Percentiles rank a stretch among this genome's conserved stretches.
Conservation (phyloP, 2,797 vertebrate species). For the Lithobates pipiens region DNA sequence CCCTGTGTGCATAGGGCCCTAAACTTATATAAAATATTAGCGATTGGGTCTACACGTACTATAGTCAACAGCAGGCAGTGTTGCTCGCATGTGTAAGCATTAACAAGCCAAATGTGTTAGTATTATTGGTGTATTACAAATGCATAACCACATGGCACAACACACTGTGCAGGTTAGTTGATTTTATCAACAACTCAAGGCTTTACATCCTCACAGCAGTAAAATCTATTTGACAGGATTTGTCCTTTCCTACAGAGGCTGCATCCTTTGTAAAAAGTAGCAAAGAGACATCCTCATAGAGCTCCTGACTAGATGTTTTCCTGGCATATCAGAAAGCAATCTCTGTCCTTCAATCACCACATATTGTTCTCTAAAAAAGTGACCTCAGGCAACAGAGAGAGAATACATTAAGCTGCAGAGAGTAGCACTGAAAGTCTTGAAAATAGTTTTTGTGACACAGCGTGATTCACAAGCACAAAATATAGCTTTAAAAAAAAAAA, state of each 20-base stretch:
- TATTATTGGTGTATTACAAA: constrained; percentile 1
- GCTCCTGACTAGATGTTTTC: constrained; percentile 30
- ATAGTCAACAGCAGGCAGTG: not conserved
- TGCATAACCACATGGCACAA: not conserved
- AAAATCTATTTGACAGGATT: not conserved
- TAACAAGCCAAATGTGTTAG: not conserved
- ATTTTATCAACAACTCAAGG: not conserved
- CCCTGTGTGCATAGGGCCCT: too few relatives aligned
- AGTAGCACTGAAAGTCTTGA: not conserved
- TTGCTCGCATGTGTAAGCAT: not conserved
- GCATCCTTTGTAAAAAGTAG: constrained; percentile 11
- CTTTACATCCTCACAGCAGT: not conserved
- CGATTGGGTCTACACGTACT: too few relatives aligned
- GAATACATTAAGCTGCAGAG: constrained; percentile 4
- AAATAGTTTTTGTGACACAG: not conserved
- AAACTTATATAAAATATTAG: too few relatives aligned
- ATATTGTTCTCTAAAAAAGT: constrained; percentile 36
- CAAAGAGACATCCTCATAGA: constrained; percentile 19
- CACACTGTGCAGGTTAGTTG: constrained; percentile 3
- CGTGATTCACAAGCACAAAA: not conserved
- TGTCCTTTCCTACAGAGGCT: constrained; percentile 13
- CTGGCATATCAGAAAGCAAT: constrained; percentile 16
- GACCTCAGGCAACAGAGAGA: constrained; percentile 12
- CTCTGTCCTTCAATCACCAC: constrained; percentile 34
- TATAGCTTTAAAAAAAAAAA: not conserved